Evolutionary conservation across 2,797 vertebrate species (phyloP), one percentile per base, ranked within the genome.

Genomic region (Amblyopsis hoosieri): DNA sequence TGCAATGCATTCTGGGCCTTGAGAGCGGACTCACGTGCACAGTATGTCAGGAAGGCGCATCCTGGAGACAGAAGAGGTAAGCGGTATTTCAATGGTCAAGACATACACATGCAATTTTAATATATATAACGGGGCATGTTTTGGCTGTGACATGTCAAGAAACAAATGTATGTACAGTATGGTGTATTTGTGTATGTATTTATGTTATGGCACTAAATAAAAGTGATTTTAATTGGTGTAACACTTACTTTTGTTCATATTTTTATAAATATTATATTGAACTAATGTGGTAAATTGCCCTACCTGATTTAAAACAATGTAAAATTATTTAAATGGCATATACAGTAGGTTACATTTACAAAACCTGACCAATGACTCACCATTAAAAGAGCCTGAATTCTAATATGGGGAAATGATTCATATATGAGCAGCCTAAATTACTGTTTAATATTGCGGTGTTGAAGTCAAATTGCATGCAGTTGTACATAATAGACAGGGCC

Each of bases 1-100:
- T 96, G 95, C 86, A 96, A 79, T 72, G 95, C 95, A 78, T 95
- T 96, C 91, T 96, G 95, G 90, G 95, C 95, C 90, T 96, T 96
- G 77, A 96, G 91, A 80, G 95, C 95, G 0, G 95, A 97, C 78
- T 96, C 95, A 51, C 95, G 93, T 63, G 95, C 95, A 61, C 95
- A 96, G 76, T 96, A 96, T 51, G 95, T 96, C 83, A 96, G 89
- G 89, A 97, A 96, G 67, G 95, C 95, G 67, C 95, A 97, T 91
- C 95, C 95, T 96, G 81, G 60, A 77, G 61, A 75, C 55, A 65
- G 57, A 74, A 55, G 54, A 47, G 45, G n/a, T 9, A 15, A 13
- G 54, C 23, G 57, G 61, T 19, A 33, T 57, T 12, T 48, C 3
- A 12, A 48, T 12, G 47, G 3, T 3, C 23, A 11, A 12, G 47